Evolutionary conservation across 2,888 invertebrate genomes (phyloP), one percentile per base, ranked within the genome.

Genomic region (Calephelis perditalis): DNA sequence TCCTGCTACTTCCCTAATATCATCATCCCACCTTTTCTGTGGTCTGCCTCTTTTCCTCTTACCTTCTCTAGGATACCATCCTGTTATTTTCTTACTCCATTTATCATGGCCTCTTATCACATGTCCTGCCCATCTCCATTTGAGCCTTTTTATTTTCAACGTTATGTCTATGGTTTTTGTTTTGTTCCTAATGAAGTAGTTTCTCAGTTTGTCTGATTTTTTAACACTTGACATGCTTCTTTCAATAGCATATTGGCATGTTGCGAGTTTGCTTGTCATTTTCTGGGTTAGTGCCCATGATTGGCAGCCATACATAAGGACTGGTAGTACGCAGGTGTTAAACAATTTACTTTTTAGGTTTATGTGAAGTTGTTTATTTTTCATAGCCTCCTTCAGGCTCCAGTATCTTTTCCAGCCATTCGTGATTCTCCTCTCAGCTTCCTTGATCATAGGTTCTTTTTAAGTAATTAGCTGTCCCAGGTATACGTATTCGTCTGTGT

Each of bases 311-410:
- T 65, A 63, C 52, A 12, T 61, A 12, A 65, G 57, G 47, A 63
- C 46, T 15, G 61, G 63, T 59, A 67, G 56, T 45, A 65, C 52
- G 54, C 63, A 63, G 36, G 57, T 64, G 43, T 65, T 65, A n/a
- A 60, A 65, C 10, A 65, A 7, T 63, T 62, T 63, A 9, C 52
- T 57, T 43, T 65, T 63, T 10, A 56, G 9, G 37, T 58, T 58
- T 45, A 56, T 63, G 11, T 60, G 57, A 10, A 62, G 45, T 26
- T 58, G 36, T 46, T 62, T 63, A 37, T 63, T 56, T 58, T 63
- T 61, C 59, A 61, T 59, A 36, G 40, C 44, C 26, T 60, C 52
- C 52, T 35, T 59, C 12, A 59, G 15, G 10, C 56, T 15, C 15
- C 15, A 1, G 15, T 15, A 15, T 15, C 15, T 15, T 15, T 15